phyloP scores from a whole-genome alignment of 2,797 vertebrate species.

The Spea hammondii region DNA sequence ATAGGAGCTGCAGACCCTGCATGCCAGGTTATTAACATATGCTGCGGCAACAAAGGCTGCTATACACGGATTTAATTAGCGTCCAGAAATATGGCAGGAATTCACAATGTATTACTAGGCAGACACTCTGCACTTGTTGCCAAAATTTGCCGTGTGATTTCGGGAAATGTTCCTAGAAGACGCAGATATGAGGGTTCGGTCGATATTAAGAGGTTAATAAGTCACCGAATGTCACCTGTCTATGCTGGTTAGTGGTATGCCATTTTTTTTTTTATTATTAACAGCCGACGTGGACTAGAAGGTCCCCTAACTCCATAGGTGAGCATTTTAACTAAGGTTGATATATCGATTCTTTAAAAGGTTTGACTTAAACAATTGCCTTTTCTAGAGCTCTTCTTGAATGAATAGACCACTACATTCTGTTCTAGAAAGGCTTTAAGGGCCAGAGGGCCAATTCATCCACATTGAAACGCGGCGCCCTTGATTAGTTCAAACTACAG shows the following conservation, averaged over 20 bases:
- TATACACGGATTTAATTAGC: background rate
- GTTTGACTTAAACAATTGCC: too few species aligned
- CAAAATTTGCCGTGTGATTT: background rate
- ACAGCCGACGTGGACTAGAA: conserved; percentile 10
- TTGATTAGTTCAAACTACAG: too few species aligned
- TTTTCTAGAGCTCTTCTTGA: too few species aligned
- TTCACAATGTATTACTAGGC: background rate
- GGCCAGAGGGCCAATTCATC: too few species aligned
- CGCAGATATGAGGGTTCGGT: conserved; percentile 39
- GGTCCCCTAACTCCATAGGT: background rate
- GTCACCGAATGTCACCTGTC: conserved; percentile 40
- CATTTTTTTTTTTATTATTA: conserved; percentile 14
- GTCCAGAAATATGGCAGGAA: conserved; percentile 7
- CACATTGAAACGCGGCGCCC: too few species aligned
- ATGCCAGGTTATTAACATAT: conserved; percentile 2
- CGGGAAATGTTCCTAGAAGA: conserved; percentile 20
- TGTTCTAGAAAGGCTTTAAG: too few species aligned
- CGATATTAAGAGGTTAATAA: conserved; percentile 45
- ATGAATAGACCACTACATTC: too few species aligned
- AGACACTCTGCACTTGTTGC: conserved; percentile 26
- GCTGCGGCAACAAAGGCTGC: conserved; percentile 13
- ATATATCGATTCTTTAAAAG: too few species aligned
- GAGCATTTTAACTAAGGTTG: too few species aligned
- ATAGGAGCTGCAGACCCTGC: background rate
- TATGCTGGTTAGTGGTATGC: conserved; percentile 10